These are phyloP conservation scores for Avahi laniger DNA, from an alignment of 2,797 vertebrate species.

Conservation along the genomic window DNA sequence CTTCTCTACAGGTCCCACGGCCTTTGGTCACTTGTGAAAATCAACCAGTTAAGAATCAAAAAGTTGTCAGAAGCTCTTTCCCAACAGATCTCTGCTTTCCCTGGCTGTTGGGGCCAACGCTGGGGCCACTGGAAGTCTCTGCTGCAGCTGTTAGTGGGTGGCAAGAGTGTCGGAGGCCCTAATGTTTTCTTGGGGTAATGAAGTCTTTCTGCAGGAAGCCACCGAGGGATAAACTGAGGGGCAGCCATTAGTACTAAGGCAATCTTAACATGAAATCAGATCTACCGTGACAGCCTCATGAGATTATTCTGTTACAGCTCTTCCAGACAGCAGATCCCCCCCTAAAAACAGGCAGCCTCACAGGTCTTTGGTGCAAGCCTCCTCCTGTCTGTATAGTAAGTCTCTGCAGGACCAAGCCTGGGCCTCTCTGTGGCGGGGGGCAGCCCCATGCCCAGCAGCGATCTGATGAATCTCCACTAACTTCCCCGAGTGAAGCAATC, in stretches of 20 bases:
- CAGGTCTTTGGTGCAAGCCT: background rate
- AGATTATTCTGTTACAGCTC: constrained; percentile 43
- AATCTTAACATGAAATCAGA: constrained; percentile 60
- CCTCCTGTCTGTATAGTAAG: background rate
- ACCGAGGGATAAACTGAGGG: background rate
- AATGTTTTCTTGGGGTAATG: background rate
- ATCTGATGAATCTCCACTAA: background rate
- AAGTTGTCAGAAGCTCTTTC: background rate
- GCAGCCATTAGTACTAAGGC: background rate
- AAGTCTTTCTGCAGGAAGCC: constrained; percentile 39
- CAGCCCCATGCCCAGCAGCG: background rate
- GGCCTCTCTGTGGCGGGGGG: background rate
- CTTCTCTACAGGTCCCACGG: background rate
- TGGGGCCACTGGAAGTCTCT: background rate
- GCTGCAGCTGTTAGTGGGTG: background rate
- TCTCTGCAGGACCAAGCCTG: background rate
- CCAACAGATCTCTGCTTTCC: background rate
- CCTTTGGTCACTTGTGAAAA: background rate
- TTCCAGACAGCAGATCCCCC: background rate
- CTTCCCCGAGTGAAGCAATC: background rate
- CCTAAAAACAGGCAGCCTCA: background rate
- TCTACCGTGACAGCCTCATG: constrained; percentile 6
- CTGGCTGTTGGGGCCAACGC: background rate
- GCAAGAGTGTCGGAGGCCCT: background rate
- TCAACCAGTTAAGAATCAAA: background rate